Conservation (phyloP, 2,888 invertebrate genomes). For the Teinopalpus imperialis region DNA sequence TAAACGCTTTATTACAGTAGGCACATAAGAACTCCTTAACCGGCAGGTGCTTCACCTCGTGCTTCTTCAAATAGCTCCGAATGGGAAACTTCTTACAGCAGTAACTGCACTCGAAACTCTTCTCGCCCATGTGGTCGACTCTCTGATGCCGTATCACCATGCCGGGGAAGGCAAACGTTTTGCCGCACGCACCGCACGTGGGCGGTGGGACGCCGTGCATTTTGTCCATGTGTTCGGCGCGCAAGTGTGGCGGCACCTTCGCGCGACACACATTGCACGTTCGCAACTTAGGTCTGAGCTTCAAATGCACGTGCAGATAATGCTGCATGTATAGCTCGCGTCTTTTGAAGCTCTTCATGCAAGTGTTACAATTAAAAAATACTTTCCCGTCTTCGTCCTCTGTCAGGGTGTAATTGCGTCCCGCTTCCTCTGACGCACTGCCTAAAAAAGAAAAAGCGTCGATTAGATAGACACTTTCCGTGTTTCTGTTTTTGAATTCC, state of each 20-base stretch:
- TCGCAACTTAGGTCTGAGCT: conserved; percentile 41
- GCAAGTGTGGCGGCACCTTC: conserved; percentile 41
- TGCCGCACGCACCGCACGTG: conserved; percentile 47
- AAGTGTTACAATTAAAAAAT: conserved; percentile 41
- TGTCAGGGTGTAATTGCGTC: no score
- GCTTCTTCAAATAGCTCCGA: neutral
- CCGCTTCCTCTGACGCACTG: no score
- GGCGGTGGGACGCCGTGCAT: conserved; percentile 47
- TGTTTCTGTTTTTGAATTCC: no score
- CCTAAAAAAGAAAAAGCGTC: neutral
- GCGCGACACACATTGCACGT: conserved; percentile 50
- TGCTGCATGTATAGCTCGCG: conserved; percentile 48
- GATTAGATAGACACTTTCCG: conserved; percentile 28
- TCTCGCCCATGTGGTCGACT: conserved; percentile 48
- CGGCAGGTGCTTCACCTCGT: neutral
- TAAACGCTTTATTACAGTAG: conserved; percentile 11
- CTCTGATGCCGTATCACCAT: conserved; percentile 46
- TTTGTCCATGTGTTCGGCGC: conserved; percentile 45
- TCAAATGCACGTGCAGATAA: conserved; percentile 48
- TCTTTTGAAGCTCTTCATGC: conserved; percentile 39
- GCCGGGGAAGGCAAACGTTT: conserved; percentile 45
- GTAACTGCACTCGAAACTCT: neutral
- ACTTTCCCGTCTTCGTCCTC: conserved; percentile 22
- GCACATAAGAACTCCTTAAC: neutral
- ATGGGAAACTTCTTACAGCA: no score